Conservation (phyloP, 2,797 vertebrate genomes). For the Lacerta bilineata region DNA sequence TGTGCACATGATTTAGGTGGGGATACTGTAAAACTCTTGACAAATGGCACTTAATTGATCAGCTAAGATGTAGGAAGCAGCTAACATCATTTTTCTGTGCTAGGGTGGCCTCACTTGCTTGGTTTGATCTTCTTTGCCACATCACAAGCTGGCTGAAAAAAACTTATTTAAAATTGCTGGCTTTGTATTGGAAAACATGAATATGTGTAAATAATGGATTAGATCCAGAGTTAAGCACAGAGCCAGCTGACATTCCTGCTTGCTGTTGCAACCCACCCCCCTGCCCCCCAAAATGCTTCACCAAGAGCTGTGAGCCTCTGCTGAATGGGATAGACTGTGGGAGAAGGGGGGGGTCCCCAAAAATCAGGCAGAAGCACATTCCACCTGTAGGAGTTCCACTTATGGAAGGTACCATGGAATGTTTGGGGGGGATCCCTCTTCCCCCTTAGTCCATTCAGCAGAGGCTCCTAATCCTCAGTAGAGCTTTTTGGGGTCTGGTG, state of each 20-base stretch:
- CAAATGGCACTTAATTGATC: conserved; percentile 3
- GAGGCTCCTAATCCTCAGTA: not conserved
- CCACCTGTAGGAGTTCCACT: not conserved
- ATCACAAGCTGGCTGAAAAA: conserved; percentile 9
- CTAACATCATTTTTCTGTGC: conserved; percentile 34
- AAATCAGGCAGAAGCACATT: not conserved
- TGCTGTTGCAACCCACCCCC: too few species aligned
- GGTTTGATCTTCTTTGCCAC: not conserved
- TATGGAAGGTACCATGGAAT: not conserved
- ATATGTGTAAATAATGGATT: conserved; percentile 7
- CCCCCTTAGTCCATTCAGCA: not conserved
- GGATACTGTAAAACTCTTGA: not conserved
- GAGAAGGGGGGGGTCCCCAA: too few species aligned
- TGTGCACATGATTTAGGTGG: conserved; percentile 15
- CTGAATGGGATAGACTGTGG: too few species aligned
- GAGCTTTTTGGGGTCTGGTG: not conserved
- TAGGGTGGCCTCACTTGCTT: conserved; percentile 34
- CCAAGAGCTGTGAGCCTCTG: too few species aligned
- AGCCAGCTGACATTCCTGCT: too few species aligned
- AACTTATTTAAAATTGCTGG: conserved; percentile 47
- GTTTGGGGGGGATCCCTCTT: not conserved
- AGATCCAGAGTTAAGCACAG: too few species aligned
- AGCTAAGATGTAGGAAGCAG: not conserved
- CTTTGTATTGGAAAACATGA: conserved; percentile 18
- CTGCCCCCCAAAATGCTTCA: too few species aligned